phyloP scores from a whole-genome alignment of 1,140 invertebrate genomes.

The Stenopsyche tienmushanensis region DNA sequence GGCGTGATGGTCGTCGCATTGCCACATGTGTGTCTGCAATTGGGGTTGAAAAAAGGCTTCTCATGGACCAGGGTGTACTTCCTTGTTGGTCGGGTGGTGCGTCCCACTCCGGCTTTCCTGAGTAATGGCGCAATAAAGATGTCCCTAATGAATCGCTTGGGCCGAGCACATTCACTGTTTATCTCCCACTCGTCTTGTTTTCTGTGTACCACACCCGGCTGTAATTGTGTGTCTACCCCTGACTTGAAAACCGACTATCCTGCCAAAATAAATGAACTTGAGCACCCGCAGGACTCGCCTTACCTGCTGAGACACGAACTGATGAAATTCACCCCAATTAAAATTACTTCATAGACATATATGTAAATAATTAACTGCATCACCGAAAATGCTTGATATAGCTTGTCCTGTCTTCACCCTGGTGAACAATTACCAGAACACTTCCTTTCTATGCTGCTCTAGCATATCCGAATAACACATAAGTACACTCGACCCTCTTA shows the following conservation, averaged over 20 bases:
- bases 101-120: slow-evolving; percentile 15
- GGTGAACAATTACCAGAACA: no score
- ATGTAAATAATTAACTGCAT: no score
- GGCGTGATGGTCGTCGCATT: no score
- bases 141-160: slow-evolving; percentile 40
- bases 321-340: no score
- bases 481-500: no score
- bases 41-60: not conserved
- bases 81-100: slow-evolving; percentile 11
- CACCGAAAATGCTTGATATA: no score
- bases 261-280: not conserved
- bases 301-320: no score
- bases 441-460: no score
- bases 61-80: not conserved
- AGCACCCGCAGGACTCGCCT: no score
- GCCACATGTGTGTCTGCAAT: not conserved
- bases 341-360: no score
- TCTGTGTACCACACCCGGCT: not conserved
- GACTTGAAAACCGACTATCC: not conserved
- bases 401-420: no score
- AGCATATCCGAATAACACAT: no score
- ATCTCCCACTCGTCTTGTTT: slow-evolving; percentile 18
- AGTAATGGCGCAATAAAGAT: slow-evolving; percentile 41
- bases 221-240: not conserved
- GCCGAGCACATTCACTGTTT: slow-evolving; percentile 38